These are phyloP conservation scores for Cottoperca gobio DNA, from an alignment of 2,797 vertebrate species.

Conservation along the genomic window DNA sequence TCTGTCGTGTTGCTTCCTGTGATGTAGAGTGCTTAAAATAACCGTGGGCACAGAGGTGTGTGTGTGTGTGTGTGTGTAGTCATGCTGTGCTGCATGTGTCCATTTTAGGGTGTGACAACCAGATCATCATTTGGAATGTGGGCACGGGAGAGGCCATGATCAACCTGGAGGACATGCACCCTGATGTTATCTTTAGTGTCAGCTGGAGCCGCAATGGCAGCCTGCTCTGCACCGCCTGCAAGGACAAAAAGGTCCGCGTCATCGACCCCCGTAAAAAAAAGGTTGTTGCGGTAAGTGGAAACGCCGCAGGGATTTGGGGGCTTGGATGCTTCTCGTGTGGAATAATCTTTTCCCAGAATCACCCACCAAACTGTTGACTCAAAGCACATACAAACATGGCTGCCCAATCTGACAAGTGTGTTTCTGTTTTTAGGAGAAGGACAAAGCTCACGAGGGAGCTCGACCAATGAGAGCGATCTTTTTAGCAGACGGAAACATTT, in stretches of 20 bases:
- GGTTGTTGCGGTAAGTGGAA: slow-evolving; percentile 88
- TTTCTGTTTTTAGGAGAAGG: slow-evolving; percentile 91
- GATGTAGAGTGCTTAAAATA: slow-evolving; percentile 58
- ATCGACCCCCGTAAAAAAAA: slow-evolving; percentile 96
- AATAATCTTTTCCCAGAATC: slow-evolving; percentile 28
- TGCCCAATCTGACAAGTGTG: slow-evolving; percentile 39
- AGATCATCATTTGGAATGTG: slow-evolving; percentile 97
- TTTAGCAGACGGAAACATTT: slow-evolving; percentile 94
- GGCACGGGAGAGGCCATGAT: slow-evolving; percentile 94
- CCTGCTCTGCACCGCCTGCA: slow-evolving; percentile 96
- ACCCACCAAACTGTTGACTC: neutral
- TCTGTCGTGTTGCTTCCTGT: slow-evolving; percentile 32
- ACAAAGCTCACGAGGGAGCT: slow-evolving; percentile 96
- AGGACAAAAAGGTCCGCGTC: slow-evolving; percentile 97
- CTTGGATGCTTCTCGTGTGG: neutral
- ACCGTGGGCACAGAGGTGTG: slow-evolving; percentile 29
- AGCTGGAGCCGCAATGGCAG: slow-evolving; percentile 97
- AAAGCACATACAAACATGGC: slow-evolving; percentile 19
- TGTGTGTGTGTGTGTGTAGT: slow-evolving; percentile 27
- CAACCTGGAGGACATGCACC: slow-evolving; percentile 95
- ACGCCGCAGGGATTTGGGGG: neutral
- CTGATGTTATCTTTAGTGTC: slow-evolving; percentile 95
- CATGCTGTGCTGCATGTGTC: slow-evolving; percentile 46
- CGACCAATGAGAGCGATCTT: slow-evolving; percentile 98
- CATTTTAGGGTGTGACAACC: slow-evolving; percentile 92